Percentiles rank a stretch among this genome's conserved stretches.
Evolutionary conservation across 1,140 invertebrate species (phyloP).

Genomic region (Drosophila novamexicana): DNA sequence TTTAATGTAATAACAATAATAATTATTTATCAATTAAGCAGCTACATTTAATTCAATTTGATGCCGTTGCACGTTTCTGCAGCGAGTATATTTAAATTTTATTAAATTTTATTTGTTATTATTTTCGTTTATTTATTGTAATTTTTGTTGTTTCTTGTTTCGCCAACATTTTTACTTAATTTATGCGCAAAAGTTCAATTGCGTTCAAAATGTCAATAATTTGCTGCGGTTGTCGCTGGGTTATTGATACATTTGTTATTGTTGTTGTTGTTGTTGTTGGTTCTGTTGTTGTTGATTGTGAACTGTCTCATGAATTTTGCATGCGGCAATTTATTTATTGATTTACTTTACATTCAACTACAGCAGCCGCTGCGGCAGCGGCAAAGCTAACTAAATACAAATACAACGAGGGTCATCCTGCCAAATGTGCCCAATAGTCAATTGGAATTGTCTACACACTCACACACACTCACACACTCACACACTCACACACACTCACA

Average conservation of each 20-base stretch:
- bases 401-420: slow-evolving; percentile 27
- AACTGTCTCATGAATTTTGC: slow-evolving; percentile 75
- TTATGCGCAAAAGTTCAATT: slow-evolving; percentile 78
- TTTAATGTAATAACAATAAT: slow-evolving; percentile 66
- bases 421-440: slow-evolving; percentile 25
- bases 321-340: slow-evolving; percentile 81
- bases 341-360: slow-evolving; percentile 64
- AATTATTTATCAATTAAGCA: slow-evolving; percentile 79
- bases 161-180: slow-evolving; percentile 40
- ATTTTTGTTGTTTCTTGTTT: slow-evolving; percentile 4
- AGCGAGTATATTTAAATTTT: slow-evolving; percentile 7
- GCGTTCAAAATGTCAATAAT: slow-evolving; percentile 80
- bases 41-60: slow-evolving; percentile 67
- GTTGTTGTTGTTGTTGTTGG: slow-evolving; percentile 41
- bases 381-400: slow-evolving; percentile 37
- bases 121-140: slow-evolving; percentile 1
- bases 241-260: slow-evolving; percentile 30
- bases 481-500: not conserved
- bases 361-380: slow-evolving; percentile 20
- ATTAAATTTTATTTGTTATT: not conserved
- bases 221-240: slow-evolving; percentile 42
- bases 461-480: slow-evolving; percentile 12
- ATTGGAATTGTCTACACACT: slow-evolving; percentile 15
- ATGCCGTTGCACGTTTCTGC: not conserved
- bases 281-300: slow-evolving; percentile 43